Evolutionary conservation across 2,888 invertebrate genomes (phyloP).

Genomic region (Tetragonula carbonaria): DNA sequence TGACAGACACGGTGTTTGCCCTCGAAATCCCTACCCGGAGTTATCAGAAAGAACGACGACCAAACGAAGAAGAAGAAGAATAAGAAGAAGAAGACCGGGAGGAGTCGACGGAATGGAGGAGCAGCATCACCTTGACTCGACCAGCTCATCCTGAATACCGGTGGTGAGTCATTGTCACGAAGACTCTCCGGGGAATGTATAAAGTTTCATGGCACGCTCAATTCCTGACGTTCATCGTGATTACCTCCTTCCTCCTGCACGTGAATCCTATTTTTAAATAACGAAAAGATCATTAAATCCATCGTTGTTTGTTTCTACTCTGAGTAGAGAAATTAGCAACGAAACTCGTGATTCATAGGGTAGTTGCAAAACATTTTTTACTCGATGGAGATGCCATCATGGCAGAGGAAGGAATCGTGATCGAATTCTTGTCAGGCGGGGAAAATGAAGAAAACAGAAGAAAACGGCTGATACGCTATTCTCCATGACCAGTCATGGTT

Average conservation of each 20-base stretch:
- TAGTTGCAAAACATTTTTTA: slow-evolving; percentile 10
- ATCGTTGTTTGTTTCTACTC: background rate
- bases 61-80: background rate
- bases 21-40: background rate
- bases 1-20: slow-evolving; percentile 21
- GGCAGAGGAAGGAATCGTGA: background rate
- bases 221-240: background rate
- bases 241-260: background rate
- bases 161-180: slow-evolving; percentile 76
- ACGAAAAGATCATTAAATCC: background rate
- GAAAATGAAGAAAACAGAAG: slow-evolving; percentile 8
- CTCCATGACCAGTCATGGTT: slow-evolving; percentile 47
- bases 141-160: slow-evolving; percentile 63
- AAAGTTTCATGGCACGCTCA: slow-evolving; percentile 4
- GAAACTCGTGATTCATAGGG: slow-evolving; percentile 7
- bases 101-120: slow-evolving; percentile 60
- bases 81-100: background rate
- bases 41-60: background rate
- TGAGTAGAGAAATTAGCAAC: background rate
- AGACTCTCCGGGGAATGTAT: slow-evolving; percentile 47
- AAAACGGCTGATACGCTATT: slow-evolving; percentile 22
- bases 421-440: slow-evolving; percentile 10
- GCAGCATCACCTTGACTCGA: slow-evolving; percentile 62
- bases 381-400: background rate
- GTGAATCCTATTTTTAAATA: background rate